These are phyloP conservation scores for Apostichopus leukothele DNA, from an alignment of 53 echinoderm and acorn worm genomes.

Conservation along the genomic window DNA sequence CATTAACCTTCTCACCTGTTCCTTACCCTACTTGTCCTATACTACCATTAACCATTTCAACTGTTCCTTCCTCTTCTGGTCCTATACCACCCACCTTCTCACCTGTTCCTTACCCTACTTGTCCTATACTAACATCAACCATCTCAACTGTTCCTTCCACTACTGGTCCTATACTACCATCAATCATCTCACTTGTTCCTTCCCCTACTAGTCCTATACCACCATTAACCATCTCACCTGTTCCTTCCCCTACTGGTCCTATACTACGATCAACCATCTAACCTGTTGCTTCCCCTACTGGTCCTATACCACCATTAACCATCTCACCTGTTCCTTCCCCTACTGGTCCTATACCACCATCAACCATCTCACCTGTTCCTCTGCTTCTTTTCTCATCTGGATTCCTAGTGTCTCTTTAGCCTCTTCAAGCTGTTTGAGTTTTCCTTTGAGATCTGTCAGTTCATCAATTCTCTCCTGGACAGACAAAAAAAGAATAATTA, in stretches of 20 bases:
- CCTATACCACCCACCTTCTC: too few relatives aligned
- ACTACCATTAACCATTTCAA: too few relatives aligned
- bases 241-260: too few relatives aligned
- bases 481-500: not conserved
- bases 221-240: too few relatives aligned
- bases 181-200: too few relatives aligned
- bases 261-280: too few relatives aligned
- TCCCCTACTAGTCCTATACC: too few relatives aligned
- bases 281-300: not conserved
- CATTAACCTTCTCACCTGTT: constrained; percentile 28
- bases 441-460: constrained; percentile 54
- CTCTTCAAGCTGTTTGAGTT: constrained; percentile 66
- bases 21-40: not conserved
- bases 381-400: constrained; percentile 62
- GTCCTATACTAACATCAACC: constrained; percentile 60
- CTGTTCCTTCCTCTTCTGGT: too few relatives aligned
- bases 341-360: too few relatives aligned
- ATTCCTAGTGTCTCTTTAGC: constrained; percentile 65
- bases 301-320: constrained; percentile 8
- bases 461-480: constrained; percentile 70
- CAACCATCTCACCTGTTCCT: not conserved
- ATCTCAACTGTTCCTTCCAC: constrained; percentile 69
- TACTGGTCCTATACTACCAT: not conserved
- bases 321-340: too few relatives aligned
- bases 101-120: constrained; percentile 10